Conservation (phyloP, 2,888 invertebrate genomes). For the Poecilobothrus nobilitatus region DNA sequence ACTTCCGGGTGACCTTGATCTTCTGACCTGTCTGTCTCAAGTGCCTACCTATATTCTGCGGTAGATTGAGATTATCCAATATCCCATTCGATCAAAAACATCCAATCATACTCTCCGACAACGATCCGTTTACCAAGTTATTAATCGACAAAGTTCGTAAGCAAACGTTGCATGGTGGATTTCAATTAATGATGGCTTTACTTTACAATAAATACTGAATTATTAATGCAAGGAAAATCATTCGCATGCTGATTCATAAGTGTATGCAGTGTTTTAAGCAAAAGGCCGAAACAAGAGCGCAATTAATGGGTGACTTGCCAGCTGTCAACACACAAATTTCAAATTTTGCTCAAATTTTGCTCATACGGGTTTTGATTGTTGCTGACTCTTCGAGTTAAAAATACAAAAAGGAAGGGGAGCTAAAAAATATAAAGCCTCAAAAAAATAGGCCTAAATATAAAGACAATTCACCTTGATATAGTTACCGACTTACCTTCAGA, state of each 20-base stretch:
- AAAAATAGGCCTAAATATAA: conserved; percentile 23
- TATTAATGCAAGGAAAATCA: not conserved
- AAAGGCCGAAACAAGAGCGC: not conserved
- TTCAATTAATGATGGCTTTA: not conserved
- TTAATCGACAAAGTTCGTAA: too few species aligned
- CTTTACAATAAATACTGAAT: not conserved
- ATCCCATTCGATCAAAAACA: too few species aligned
- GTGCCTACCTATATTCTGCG: too few species aligned
- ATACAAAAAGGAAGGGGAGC: conserved; percentile 16
- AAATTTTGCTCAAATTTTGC: conserved; percentile 17
- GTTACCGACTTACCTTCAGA: conserved; percentile 16
- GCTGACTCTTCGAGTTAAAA: conserved; percentile 19
- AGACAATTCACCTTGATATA: conserved; percentile 2
- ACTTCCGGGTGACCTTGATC: too few species aligned
- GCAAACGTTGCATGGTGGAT: not conserved
- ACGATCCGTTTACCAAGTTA: too few species aligned
- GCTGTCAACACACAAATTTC: too few species aligned
- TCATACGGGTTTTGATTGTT: conserved; percentile 19
- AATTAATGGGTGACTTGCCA: not conserved
- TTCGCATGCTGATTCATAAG: not conserved
- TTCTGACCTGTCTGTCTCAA: too few species aligned
- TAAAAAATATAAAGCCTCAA: conserved; percentile 22
- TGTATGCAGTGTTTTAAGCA: not conserved
- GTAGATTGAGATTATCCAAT: too few species aligned
- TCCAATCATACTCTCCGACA: too few species aligned